Base-by-base conservation (phyloP, 2,888 invertebrate species). In the Drosophila histrio region DNA sequence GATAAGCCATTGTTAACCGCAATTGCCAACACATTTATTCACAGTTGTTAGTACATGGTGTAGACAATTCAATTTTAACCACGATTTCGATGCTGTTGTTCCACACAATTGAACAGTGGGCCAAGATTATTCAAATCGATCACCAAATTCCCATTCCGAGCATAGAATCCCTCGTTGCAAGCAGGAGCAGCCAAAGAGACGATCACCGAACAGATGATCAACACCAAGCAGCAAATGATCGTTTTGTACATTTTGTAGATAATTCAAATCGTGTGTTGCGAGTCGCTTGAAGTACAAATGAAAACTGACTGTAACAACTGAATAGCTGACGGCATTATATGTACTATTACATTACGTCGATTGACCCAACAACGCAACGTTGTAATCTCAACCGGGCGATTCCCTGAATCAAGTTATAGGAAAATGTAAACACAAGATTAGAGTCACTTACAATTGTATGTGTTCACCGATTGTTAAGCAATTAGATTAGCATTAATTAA, bases 401-500 rank as follows among this genome's bases (percentile, higher is more conserved):
- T 84, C 80, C 80, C 80, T 44, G 52, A 68, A 21, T 53, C 78
- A 64, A 50, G 75, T 67, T 74, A 62, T 19, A 5, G 13, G n/a
- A 8, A 43, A 50, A 54, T 19, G 19, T 34, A 66, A 41, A 60
- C 21, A 46, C 8, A 24, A 67, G 61, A 66, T 56, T 58, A 44
- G 39, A 32, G 13, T 26, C 36, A 26, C 21, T 38, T 64, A 19
- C 26, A 32, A 60, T 43, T n/a, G 4, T 28, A 13, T 46, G 17
- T 13, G 30, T 9, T 24, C 13, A 24, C 9, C 24, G 34, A 30
- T 24, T 28, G 36, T 15, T 9, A 11, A 43, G 2, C 34, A 44
- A 43, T 50, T 44, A 30, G 3, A 28, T 26, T 46, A 11, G 6
- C 21, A 61, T 39, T 32, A 39, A 39, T 38, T 32, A 8, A 38